Evolutionary conservation across 2,888 invertebrate species (phyloP), one percentile per base, ranked within the genome.

Genomic region (Amphipyra tragopoginis): DNA sequence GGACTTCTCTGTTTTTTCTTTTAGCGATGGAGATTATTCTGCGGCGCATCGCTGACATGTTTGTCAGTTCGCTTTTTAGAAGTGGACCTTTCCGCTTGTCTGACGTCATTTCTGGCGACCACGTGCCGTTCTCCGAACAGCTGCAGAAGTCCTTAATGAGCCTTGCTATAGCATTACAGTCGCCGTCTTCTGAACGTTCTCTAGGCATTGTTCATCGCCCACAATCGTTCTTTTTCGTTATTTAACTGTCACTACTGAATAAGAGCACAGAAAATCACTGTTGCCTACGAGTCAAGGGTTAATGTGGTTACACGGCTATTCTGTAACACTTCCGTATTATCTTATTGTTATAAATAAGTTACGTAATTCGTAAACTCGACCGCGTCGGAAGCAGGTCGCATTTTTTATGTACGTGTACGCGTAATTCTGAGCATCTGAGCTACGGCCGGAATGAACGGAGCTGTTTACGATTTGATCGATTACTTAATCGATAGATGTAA

Each of bases 61-160:
- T 94, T 0, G 93, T 93, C 10, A 94, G 82, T 74, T 94, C 94
- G 76, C 93, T 93, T 75, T 93, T 94, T 36, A 94, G 74, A 55
- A 94, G 89, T 2, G 93, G 93, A 0, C 92, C 92, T 61, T 90
- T 90, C 29, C 91, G 79, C 49, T 87, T 88, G 4, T 92, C 90
- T 1, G 93, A 83, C 15, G 93, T 93, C 92, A 95, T 93, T 13
- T 94, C 93, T 1, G 95, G 95, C 0, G 95, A 95, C 95, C 95
- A 95, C 51, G 93, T 92, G 42, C 91, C 95, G 89, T 94, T 93
- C 71, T 95, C 94, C 0, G 95, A 91, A 58, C 95, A 95, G 69
- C 95, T 94, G 75, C 95, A 95, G 74, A 95, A 89, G 80, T 95
- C 95, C 71, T 94, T 95, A 26, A 95, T 88, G 29, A 94, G 83